Conservation (phyloP, 1,140 invertebrate genomes). For the Dufourea novaeangliae region DNA sequence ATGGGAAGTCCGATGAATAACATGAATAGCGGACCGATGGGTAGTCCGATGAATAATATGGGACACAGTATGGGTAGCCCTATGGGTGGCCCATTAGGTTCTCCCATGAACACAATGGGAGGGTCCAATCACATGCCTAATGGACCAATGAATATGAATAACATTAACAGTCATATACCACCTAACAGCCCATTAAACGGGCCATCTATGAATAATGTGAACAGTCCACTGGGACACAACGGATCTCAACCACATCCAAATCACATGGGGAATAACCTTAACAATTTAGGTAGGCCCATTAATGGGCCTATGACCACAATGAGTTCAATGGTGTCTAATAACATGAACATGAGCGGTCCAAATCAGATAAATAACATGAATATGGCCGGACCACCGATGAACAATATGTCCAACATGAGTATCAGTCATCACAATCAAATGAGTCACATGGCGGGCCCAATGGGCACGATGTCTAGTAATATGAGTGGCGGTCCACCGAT, state of each 20-base stretch:
- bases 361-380: slow-evolving; percentile 79
- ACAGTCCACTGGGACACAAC: slow-evolving; percentile 79
- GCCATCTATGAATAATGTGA: slow-evolving; percentile 79
- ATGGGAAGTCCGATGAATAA: slow-evolving; percentile 88
- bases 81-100: slow-evolving; percentile 79
- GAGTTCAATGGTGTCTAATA: slow-evolving; percentile 83
- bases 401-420: slow-evolving; percentile 83
- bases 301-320: slow-evolving; percentile 84
- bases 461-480: slow-evolving; percentile 81
- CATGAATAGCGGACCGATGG: slow-evolving; percentile 86
- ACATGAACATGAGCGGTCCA: slow-evolving; percentile 77
- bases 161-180: slow-evolving; percentile 80
- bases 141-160: slow-evolving; percentile 80
- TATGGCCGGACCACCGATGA: slow-evolving; percentile 83
- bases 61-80: slow-evolving; percentile 80
- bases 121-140: slow-evolving; percentile 78
- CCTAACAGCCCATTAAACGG: slow-evolving; percentile 79
- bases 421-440: slow-evolving; percentile 82
- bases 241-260: slow-evolving; percentile 82
- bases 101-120: slow-evolving; percentile 79
- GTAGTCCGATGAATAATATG: slow-evolving; percentile 82
- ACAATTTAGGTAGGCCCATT: slow-evolving; percentile 82
- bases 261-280: slow-evolving; percentile 83
- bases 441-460: slow-evolving; percentile 84
- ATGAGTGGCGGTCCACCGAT: slow-evolving; percentile 78